Evolutionary conservation across 2,888 invertebrate species (phyloP).

Genomic region (Zaprionus bogoriensis): DNA sequence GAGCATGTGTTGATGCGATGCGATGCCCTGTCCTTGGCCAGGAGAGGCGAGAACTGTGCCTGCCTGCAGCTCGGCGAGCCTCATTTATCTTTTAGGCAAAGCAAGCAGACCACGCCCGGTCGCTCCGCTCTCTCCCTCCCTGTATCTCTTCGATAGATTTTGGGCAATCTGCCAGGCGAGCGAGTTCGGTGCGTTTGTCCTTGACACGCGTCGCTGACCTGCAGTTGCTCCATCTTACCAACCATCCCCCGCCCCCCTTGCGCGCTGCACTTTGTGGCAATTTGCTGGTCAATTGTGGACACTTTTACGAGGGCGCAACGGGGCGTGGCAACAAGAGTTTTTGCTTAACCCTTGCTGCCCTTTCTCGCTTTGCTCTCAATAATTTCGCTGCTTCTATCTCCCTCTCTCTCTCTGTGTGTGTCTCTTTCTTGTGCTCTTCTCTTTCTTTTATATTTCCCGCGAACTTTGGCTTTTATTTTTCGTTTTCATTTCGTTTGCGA

Average conservation of each 20-base stretch:
- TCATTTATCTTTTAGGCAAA: constrained; percentile 55
- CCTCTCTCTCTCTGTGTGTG: too few species aligned
- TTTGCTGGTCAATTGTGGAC: constrained; percentile 60
- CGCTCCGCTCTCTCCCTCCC: background rate
- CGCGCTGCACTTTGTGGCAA: constrained; percentile 39
- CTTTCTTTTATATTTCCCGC: background rate
- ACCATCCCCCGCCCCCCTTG: constrained; percentile 8
- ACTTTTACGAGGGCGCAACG: constrained; percentile 5
- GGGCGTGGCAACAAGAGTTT: constrained; percentile 1
- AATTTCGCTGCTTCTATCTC: too few species aligned
- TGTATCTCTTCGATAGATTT: constrained; percentile 9
- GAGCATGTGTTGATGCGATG: constrained; percentile 54
- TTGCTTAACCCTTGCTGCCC: constrained; percentile 19
- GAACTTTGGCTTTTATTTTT: constrained; percentile 9
- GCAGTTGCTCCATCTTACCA: background rate
- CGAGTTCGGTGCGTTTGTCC: constrained; percentile 51
- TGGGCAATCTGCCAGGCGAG: constrained; percentile 47
- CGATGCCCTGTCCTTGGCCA: constrained; percentile 54
- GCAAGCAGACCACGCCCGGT: constrained; percentile 5
- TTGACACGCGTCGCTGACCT: constrained; percentile 52
- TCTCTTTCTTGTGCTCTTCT: constrained; percentile 6
- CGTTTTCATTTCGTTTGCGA: constrained; percentile 16
- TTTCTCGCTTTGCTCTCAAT: constrained; percentile 14
- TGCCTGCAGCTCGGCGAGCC: constrained; percentile 3
- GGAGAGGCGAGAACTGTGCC: constrained; percentile 16